A percentile compares a stretch with the other conserved stretches of the same genome.
phyloP scores from a whole-genome alignment of 2,888 invertebrate genomes.

The Phortica magna region DNA sequence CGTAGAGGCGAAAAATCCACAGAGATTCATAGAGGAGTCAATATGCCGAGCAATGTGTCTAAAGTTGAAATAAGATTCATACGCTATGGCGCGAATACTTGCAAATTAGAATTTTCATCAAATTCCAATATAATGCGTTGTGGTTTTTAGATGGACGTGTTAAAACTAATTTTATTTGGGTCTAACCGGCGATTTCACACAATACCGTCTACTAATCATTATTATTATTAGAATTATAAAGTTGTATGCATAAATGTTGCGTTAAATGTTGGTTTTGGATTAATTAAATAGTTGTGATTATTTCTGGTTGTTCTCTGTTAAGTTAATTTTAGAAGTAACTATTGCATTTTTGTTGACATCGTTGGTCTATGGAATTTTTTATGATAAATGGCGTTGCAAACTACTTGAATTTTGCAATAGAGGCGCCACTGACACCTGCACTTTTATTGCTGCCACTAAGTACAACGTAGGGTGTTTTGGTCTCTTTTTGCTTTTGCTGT shows the following conservation, averaged over 20 bases:
- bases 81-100: constrained; percentile 45
- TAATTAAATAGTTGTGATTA: too few relatives aligned
- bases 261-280: too few relatives aligned
- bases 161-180: constrained; percentile 11
- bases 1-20: constrained; percentile 3
- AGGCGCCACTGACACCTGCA: constrained; percentile 67
- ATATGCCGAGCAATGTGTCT: constrained; percentile 50
- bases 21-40: constrained; percentile 14
- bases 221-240: too few relatives aligned
- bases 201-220: too few relatives aligned
- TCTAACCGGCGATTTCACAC: not conserved
- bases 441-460: constrained; percentile 92
- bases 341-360: constrained; percentile 60
- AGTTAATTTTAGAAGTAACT: constrained; percentile 60
- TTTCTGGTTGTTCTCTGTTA: constrained; percentile 11
- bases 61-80: constrained; percentile 49
- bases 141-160: constrained; percentile 12
- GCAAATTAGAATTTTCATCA: constrained; percentile 42
- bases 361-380: not conserved
- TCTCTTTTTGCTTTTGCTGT: constrained; percentile 96
- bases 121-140: not conserved
- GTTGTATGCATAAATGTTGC: too few relatives aligned
- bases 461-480: constrained; percentile 94
- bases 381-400: constrained; percentile 10
- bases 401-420: constrained; percentile 76